Conservation (phyloP, 2,113 vertebrate species). For the Elgaria multicarinata region DNA sequence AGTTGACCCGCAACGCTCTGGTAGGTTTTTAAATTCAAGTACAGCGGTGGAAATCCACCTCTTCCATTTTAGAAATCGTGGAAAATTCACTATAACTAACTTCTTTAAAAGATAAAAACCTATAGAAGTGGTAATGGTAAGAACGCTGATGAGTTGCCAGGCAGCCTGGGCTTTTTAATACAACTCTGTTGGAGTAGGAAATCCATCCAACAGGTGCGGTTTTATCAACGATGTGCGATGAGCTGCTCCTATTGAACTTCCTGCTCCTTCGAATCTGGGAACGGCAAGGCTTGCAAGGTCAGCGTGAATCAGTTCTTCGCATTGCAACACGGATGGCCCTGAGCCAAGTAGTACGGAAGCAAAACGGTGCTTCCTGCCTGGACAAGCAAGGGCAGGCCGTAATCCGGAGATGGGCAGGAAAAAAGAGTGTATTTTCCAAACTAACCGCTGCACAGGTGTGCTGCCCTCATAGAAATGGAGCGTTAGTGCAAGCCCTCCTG, state of each 20-base stretch:
- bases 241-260: neutral
- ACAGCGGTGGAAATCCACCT: neutral
- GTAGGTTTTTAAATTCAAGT: neutral
- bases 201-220: neutral
- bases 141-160: neutral
- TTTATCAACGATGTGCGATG: neutral
- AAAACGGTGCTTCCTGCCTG: neutral
- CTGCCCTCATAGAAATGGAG: too few species aligned
- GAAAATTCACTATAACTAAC: neutral
- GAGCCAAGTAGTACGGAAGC: too few species aligned
- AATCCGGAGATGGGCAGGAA: neutral
- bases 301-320: too few species aligned
- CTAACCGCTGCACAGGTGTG: too few species aligned
- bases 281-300: neutral
- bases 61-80: neutral
- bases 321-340: neutral
- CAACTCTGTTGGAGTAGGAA: neutral
- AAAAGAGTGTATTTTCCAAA: too few species aligned
- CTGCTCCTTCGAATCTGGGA: neutral
- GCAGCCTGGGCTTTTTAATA: neutral
- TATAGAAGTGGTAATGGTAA: neutral
- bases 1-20: neutral
- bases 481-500: neutral
- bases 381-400: neutral
- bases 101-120: neutral